Conservation (phyloP, 1,140 invertebrate genomes). For the Panulirus ornatus region DNA sequence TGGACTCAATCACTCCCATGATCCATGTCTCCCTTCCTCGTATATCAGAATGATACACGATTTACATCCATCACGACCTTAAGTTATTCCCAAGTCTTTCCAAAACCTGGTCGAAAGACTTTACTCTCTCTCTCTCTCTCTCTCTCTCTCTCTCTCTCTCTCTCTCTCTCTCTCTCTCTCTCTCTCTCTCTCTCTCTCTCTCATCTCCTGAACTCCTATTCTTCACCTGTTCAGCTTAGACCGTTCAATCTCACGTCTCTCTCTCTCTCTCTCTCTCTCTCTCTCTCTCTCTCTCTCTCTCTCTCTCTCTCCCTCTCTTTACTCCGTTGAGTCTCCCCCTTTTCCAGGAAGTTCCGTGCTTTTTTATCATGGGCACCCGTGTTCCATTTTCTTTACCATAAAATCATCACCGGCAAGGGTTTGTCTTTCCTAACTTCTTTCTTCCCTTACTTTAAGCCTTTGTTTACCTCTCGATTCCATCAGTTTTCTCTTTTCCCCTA, state of each 20-base stretch:
- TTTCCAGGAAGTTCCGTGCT: too few relatives aligned
- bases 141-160: background rate
- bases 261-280: background rate
- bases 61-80: background rate
- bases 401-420: too few relatives aligned
- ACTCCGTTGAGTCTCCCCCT: background rate
- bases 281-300: background rate
- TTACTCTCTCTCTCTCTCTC: background rate
- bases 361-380: too few relatives aligned
- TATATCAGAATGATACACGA: background rate
- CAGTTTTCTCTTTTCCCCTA: too few relatives aligned
- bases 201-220: background rate
- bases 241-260: too few relatives aligned
- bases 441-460: too few relatives aligned
- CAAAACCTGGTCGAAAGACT: too few relatives aligned
- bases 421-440: too few relatives aligned
- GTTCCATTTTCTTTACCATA: too few relatives aligned
- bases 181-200: background rate
- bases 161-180: background rate
- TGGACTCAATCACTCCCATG: background rate
- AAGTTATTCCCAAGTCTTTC: too few relatives aligned
- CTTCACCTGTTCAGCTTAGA: too few relatives aligned
- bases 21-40: background rate
- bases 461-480: too few relatives aligned
- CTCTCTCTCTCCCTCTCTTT: background rate